phyloP scores from a whole-genome alignment of 2,113 vertebrate genomes.

The Chitala chitala region DNA sequence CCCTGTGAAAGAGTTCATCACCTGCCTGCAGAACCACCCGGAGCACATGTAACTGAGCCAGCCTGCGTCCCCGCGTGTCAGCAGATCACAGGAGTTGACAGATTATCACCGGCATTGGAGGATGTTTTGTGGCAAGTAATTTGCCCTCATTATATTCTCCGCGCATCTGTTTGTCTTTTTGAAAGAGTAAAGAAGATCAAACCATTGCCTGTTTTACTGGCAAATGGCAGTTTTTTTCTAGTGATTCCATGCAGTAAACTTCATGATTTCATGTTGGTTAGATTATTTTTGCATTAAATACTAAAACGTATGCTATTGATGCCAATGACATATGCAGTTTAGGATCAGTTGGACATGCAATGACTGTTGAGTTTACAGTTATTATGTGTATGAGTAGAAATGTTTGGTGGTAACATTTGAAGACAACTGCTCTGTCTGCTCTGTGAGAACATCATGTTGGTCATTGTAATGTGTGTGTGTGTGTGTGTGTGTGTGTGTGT shows the following conservation, averaged over 20 bases:
- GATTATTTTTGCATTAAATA: neutral
- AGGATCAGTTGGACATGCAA: too few species aligned
- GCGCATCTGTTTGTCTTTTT: constrained; percentile 23
- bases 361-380: too few species aligned
- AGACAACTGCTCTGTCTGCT: too few species aligned
- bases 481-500: too few species aligned
- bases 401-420: too few species aligned
- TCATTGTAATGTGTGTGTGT: too few species aligned
- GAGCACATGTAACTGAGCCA: constrained; percentile 70
- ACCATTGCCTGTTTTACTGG: neutral
- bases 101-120: neutral
- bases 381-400: too few species aligned
- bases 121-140: neutral
- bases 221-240: neutral
- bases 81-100: neutral
- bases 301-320: too few species aligned
- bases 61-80: neutral
- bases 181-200: neutral
- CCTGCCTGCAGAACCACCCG: constrained; percentile 88
- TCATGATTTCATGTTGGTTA: neutral
- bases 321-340: too few species aligned
- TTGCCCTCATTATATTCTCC: neutral
- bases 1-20: constrained; percentile 79
- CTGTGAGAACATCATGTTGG: too few species aligned
- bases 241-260: neutral